Percentiles rank a stretch among this genome's conserved stretches.
Conservation (phyloP, 1,140 invertebrate species). For the Eupeodes corollae region DNA sequence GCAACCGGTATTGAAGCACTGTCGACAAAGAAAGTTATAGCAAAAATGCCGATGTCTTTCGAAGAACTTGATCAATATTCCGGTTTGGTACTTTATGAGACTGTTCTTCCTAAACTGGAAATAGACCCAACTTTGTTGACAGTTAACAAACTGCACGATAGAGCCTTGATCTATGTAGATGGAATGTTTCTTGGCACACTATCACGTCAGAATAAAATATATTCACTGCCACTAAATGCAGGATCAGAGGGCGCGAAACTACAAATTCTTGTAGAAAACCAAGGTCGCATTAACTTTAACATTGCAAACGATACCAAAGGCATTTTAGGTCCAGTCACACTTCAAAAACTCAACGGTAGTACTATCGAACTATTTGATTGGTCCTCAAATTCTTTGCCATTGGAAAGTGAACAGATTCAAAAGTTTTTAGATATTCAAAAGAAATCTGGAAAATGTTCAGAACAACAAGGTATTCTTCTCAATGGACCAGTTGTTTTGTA, state of each 20-base stretch:
- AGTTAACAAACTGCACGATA: slow-evolving; percentile 49
- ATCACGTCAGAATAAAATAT: slow-evolving; percentile 42
- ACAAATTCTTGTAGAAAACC: slow-evolving; percentile 63
- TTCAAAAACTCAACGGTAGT: not conserved
- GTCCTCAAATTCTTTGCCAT: not conserved
- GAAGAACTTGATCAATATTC: slow-evolving; percentile 39
- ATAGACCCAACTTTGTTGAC: slow-evolving; percentile 42
- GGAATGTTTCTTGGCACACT: slow-evolving; percentile 43
- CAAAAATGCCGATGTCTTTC: slow-evolving; percentile 30
- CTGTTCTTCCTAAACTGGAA: slow-evolving; percentile 37
- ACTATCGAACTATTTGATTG: not conserved
- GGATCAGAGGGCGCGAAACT: slow-evolving; percentile 40
- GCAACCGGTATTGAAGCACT: not conserved
- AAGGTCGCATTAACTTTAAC: slow-evolving; percentile 62
- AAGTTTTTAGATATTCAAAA: not conserved
- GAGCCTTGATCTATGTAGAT: slow-evolving; percentile 59
- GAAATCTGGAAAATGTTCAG: not conserved
- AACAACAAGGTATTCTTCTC: slow-evolving; percentile 5
- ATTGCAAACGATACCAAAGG: slow-evolving; percentile 50
- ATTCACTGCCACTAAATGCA: slow-evolving; percentile 39
- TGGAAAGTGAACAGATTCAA: not conserved
- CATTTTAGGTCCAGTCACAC: not conserved
- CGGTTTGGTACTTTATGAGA: slow-evolving; percentile 61
- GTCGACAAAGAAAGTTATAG: slow-evolving; percentile 11
- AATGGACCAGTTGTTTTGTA: not conserved